These are phyloP conservation scores for Biston betularia DNA, from an alignment of 2,888 invertebrate genomes.

Conservation along the genomic window DNA sequence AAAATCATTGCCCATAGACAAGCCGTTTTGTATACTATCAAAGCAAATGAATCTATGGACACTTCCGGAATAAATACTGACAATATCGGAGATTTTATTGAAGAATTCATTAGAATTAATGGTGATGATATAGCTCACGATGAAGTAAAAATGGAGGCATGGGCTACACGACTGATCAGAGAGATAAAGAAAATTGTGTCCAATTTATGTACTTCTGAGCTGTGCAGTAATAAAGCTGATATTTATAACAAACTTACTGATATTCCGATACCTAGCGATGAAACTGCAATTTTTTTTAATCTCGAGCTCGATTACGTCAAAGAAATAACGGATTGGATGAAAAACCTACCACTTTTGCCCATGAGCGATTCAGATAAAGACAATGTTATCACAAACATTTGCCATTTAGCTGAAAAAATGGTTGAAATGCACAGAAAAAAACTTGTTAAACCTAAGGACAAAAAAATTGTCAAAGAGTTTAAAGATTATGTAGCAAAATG, in stretches of 20 bases:
- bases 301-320: slow-evolving; percentile 60
- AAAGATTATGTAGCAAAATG: slow-evolving; percentile 57
- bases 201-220: slow-evolving; percentile 46
- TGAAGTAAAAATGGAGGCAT: slow-evolving; percentile 62
- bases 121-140: slow-evolving; percentile 61
- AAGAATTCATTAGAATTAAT: slow-evolving; percentile 59
- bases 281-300: slow-evolving; percentile 53
- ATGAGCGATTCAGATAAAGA: slow-evolving; percentile 46
- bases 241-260: slow-evolving; percentile 53
- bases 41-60: slow-evolving; percentile 27
- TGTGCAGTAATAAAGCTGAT: slow-evolving; percentile 51
- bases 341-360: slow-evolving; percentile 62
- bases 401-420: slow-evolving; percentile 62
- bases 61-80: slow-evolving; percentile 47
- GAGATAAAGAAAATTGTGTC: slow-evolving; percentile 59
- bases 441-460: slow-evolving; percentile 41
- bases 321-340: slow-evolving; percentile 69
- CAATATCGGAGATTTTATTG: slow-evolving; percentile 61
- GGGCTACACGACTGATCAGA: slow-evolving; percentile 58
- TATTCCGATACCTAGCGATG: slow-evolving; percentile 52
- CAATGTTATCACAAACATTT: slow-evolving; percentile 53
- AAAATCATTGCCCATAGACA: slow-evolving; percentile 46
- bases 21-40: slow-evolving; percentile 8
- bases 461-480: slow-evolving; percentile 48
- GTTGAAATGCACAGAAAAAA: slow-evolving; percentile 47